phyloP scores from a whole-genome alignment of 1,140 invertebrate genomes.

The Tetraneura akinire region DNA sequence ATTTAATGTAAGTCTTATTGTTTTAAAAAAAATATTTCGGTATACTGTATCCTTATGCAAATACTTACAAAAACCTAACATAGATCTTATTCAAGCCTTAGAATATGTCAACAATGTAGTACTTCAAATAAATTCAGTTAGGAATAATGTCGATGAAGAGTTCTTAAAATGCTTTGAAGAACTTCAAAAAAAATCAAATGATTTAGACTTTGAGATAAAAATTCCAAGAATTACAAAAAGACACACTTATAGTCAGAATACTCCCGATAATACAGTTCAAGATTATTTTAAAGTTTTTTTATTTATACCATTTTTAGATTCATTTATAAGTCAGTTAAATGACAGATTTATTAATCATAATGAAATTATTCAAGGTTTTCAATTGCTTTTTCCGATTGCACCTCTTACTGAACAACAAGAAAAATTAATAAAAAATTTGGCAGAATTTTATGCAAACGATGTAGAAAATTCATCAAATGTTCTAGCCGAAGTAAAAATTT shows the following conservation, averaged over 20 bases:
- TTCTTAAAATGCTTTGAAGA: neutral
- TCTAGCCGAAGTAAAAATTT: too few relatives aligned
- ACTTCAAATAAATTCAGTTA: neutral
- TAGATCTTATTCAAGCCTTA: neutral
- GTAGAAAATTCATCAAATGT: too few relatives aligned
- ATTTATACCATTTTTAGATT: constrained; percentile 1
- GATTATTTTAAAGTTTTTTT: neutral
- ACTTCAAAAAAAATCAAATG: constrained; percentile 6
- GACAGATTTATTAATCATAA: too few relatives aligned
- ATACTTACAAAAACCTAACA: constrained; percentile 9
- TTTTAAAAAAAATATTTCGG: constrained; percentile 7
- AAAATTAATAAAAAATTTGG: too few relatives aligned
- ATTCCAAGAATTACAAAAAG: constrained; percentile 13
- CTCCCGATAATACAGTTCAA: neutral
- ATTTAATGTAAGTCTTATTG: neutral
- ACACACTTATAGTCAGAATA: neutral
- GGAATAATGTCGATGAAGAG: too few relatives aligned
- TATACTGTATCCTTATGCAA: neutral
- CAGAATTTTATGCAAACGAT: too few relatives aligned
- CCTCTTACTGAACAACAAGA: too few relatives aligned
- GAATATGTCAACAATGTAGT: neutral
- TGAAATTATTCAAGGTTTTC: too few relatives aligned
- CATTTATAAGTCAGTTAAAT: constrained; percentile 7
- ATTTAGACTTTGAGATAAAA: constrained; percentile 16
- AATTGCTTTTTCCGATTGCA: too few relatives aligned